phyloP scores from a whole-genome alignment of 2,888 invertebrate genomes.

The Leistus spinibarbis region DNA sequence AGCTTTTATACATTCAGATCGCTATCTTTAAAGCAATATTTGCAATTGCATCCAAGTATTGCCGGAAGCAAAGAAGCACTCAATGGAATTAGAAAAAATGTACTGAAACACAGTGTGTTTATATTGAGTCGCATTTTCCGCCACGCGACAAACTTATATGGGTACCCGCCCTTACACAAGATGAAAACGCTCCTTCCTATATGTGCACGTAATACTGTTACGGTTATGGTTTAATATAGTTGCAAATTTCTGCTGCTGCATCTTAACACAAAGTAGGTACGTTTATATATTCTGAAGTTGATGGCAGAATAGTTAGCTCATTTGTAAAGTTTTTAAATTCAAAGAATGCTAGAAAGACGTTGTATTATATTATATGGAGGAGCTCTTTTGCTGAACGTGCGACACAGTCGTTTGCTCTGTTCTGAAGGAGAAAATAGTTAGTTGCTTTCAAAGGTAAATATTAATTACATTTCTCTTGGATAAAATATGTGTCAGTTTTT shows the following conservation, averaged over 20 bases:
- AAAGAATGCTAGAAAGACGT: slow-evolving; percentile 17
- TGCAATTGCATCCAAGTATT: not conserved
- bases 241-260: slow-evolving; percentile 29
- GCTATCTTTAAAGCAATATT: slow-evolving; percentile 3
- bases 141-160: not conserved
- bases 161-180: not conserved
- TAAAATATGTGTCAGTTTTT: not conserved
- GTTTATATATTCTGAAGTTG: slow-evolving; percentile 31
- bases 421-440: slow-evolving; percentile 20
- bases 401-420: slow-evolving; percentile 1
- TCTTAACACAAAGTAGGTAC: slow-evolving; percentile 32
- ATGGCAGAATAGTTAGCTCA: slow-evolving; percentile 29
- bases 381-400: not conserved
- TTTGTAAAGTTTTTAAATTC: slow-evolving; percentile 35
- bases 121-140: not conserved
- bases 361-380: not conserved
- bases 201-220: slow-evolving; percentile 25
- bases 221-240: slow-evolving; percentile 36
- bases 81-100: slow-evolving; percentile 1
- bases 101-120: not conserved
- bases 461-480: slow-evolving; percentile 23
- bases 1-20: not conserved
- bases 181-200: slow-evolving; percentile 15
- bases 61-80: not conserved
- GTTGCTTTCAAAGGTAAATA: slow-evolving; percentile 25